These are phyloP conservation scores for Haliclona indistincta DNA, from an alignment of 37 sponge, comb jelly and placozoan species.

Conservation along the genomic window DNA sequence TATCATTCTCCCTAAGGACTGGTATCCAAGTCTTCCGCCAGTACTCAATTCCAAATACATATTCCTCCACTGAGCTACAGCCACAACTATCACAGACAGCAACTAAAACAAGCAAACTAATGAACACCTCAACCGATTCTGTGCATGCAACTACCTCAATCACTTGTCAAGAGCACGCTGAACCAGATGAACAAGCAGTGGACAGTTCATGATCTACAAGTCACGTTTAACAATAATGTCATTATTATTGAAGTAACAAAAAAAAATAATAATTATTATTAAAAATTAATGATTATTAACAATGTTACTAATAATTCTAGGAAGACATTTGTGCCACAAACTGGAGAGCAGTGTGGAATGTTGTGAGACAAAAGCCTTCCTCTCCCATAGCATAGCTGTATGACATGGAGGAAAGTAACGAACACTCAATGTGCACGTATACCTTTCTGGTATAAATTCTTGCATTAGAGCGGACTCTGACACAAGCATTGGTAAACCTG, in stretches of 20 bases:
- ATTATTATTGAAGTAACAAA: background rate
- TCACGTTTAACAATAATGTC: background rate
- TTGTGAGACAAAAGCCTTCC: conserved; percentile 92
- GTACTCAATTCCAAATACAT: background rate
- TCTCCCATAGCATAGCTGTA: conserved; percentile 82
- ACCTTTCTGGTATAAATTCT: conserved; percentile 88
- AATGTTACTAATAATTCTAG: background rate
- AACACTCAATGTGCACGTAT: background rate
- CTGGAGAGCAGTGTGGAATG: conserved; percentile 81
- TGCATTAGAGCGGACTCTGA: conserved; percentile 82
- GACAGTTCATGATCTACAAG: too few relatives aligned
- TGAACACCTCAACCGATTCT: too few relatives aligned
- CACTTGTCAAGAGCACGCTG: too few relatives aligned
- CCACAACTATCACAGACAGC: background rate
- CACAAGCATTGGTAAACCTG: conserved; percentile 76
- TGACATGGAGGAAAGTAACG: too few relatives aligned
- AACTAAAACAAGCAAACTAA: too few relatives aligned
- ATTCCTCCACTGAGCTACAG: background rate
- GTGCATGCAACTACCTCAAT: too few relatives aligned
- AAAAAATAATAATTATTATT: background rate
- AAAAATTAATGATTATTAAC: background rate
- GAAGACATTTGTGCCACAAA: conserved; percentile 50
- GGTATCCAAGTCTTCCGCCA: background rate
- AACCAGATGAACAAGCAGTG: too few relatives aligned
- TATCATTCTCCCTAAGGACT: conserved; percentile 5